Percentiles rank a stretch among this genome's conserved stretches.
These are phyloP conservation scores for Limanda limanda DNA, from an alignment of 2,113 vertebrate species.

Conservation along the genomic window DNA sequence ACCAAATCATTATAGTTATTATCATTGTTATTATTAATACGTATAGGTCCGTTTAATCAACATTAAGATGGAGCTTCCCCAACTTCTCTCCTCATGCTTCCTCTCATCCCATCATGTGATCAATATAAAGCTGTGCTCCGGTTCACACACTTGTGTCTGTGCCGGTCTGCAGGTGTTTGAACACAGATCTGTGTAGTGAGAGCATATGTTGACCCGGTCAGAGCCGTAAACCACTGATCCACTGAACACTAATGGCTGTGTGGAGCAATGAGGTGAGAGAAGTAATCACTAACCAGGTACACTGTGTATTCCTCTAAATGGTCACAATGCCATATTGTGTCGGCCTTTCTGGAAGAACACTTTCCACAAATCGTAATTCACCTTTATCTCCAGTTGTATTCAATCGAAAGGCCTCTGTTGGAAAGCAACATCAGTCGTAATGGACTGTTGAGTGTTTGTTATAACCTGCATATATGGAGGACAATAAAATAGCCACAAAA, in stretches of 20 bases:
- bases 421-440: conserved; percentile 14
- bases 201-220: background rate
- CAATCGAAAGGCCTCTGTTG: conserved; percentile 41
- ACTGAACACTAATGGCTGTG: conserved; percentile 17
- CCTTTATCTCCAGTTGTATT: background rate
- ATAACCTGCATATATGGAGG: background rate
- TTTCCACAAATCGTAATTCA: conserved; percentile 37
- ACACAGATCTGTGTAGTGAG: background rate
- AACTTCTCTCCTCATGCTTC: background rate
- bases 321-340: background rate
- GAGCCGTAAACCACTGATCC: conserved; percentile 5
- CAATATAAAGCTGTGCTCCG: conserved; percentile 12
- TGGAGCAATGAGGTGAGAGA: conserved; percentile 10
- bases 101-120: conserved; percentile 10
- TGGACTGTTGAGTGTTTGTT: background rate
- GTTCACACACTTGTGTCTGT: background rate
- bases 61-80: background rate
- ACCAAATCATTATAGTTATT: background rate
- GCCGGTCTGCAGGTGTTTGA: background rate
- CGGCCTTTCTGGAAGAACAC: background rate
- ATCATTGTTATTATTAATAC: no score
- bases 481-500: no score
- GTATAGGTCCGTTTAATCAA: conserved; percentile 1
- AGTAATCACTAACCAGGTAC: conserved; percentile 52
- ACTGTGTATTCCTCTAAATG: conserved; percentile 17